Evolutionary conservation across 2,888 invertebrate species (phyloP).

Genomic region (Epicampocera succincta): DNA sequence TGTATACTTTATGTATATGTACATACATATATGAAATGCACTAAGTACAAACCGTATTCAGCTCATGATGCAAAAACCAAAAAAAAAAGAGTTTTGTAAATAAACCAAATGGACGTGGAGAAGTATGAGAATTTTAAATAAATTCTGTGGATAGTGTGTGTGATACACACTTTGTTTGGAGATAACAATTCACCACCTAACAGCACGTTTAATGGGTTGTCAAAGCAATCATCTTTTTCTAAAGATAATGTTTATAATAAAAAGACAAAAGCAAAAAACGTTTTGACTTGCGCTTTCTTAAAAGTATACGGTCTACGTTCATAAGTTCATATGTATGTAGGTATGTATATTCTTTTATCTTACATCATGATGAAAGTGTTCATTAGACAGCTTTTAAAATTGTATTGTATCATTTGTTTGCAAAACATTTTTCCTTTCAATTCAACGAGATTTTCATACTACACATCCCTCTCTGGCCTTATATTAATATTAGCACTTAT

Average conservation of each 20-base stretch:
- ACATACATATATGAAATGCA: background rate
- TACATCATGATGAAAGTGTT: constrained; percentile 2
- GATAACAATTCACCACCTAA: constrained; percentile 43
- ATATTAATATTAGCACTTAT: constrained; percentile 44
- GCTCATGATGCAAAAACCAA: constrained; percentile 47
- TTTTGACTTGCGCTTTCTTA: too few species aligned
- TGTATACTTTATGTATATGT: background rate
- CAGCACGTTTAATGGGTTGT: background rate
- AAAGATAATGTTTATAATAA: background rate
- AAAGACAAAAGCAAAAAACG: too few species aligned
- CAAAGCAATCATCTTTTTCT: background rate
- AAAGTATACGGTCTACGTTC: background rate
- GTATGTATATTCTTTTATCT: background rate
- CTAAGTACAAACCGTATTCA: constrained; percentile 21
- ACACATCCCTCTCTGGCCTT: background rate
- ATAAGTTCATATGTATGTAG: background rate
- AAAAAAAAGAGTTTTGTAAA: constrained; percentile 34
- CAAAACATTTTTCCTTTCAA: constrained; percentile 8
- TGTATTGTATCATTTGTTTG: constrained; percentile 34
- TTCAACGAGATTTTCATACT: background rate
- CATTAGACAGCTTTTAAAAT: constrained; percentile 25
- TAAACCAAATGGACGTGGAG: constrained; percentile 1
- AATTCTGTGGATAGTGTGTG: constrained; percentile 10
- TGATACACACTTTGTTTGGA: constrained; percentile 14
- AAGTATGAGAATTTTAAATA: constrained; percentile 33